A percentile compares a stretch with the other conserved stretches of the same genome.
phyloP scores from a whole-genome alignment of 2,113 vertebrate genomes.

The Prunella himalayana region DNA sequence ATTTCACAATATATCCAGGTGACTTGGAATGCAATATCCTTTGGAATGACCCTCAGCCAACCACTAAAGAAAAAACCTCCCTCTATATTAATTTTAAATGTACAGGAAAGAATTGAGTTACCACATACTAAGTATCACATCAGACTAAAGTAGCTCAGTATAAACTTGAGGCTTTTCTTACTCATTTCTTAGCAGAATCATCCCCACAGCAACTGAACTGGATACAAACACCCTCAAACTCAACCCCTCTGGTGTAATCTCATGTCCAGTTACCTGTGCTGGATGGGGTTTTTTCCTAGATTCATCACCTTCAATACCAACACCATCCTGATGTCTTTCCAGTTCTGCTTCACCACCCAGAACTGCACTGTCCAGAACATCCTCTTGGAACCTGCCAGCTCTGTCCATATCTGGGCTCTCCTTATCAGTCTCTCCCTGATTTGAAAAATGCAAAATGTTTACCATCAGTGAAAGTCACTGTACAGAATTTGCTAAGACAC shows the following conservation, averaged over 20 bases:
- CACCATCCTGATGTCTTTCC: neutral
- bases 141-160: neutral
- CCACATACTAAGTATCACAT: neutral
- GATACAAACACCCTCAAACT: neutral
- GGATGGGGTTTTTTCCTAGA: neutral
- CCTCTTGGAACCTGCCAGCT: neutral
- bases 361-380: neutral
- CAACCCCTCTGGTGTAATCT: neutral
- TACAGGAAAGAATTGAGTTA: neutral
- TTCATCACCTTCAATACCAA: neutral
- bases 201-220: neutral
- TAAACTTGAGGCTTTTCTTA: neutral
- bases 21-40: neutral
- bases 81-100: neutral
- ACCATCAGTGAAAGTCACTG: neutral
- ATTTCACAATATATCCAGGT: neutral
- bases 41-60: neutral
- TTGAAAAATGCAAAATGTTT: neutral
- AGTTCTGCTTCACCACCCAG: neutral
- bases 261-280: constrained; percentile 9
- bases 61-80: neutral
- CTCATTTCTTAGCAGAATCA: neutral
- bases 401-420: neutral
- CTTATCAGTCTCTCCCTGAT: constrained; percentile 12
- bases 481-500: neutral